Evolutionary conservation across 2,113 vertebrate species (phyloP).

Genomic region (Corydoras maculifer): DNA sequence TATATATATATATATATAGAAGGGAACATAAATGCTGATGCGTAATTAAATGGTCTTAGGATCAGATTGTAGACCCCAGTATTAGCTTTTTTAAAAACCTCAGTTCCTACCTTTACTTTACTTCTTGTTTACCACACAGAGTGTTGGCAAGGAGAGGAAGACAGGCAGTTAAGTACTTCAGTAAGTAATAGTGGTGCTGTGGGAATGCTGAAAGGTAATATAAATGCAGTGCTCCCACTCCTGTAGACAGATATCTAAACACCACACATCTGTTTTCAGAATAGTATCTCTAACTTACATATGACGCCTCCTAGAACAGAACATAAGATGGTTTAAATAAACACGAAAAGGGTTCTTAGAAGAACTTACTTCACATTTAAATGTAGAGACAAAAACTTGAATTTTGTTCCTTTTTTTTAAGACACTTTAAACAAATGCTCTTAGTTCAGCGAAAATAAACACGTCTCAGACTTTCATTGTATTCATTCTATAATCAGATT

Average conservation of each 20-base stretch:
- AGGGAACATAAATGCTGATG: background rate
- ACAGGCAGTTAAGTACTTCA: background rate
- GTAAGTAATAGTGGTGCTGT: background rate
- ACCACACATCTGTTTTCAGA: background rate
- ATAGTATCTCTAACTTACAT: background rate
- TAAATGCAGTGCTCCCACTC: background rate
- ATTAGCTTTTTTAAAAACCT: too few relatives aligned
- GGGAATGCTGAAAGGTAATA: background rate
- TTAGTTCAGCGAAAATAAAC: background rate
- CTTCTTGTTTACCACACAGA: background rate
- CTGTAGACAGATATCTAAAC: background rate
- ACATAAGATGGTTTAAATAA: background rate
- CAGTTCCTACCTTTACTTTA: background rate
- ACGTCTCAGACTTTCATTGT: background rate
- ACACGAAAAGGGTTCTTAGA: background rate
- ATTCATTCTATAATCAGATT: slow-evolving; percentile 1
- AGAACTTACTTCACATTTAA: background rate
- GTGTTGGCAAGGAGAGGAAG: background rate
- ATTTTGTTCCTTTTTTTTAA: background rate
- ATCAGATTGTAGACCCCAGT: too few relatives aligned
- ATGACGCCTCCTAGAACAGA: background rate
- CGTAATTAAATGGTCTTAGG: background rate
- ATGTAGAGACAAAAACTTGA: background rate
- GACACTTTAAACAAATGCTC: background rate
- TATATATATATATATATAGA: too few relatives aligned